These are phyloP conservation scores for Taenioides sp. DNA, from an alignment of 2,797 vertebrate genomes.

Conservation along the genomic window DNA sequence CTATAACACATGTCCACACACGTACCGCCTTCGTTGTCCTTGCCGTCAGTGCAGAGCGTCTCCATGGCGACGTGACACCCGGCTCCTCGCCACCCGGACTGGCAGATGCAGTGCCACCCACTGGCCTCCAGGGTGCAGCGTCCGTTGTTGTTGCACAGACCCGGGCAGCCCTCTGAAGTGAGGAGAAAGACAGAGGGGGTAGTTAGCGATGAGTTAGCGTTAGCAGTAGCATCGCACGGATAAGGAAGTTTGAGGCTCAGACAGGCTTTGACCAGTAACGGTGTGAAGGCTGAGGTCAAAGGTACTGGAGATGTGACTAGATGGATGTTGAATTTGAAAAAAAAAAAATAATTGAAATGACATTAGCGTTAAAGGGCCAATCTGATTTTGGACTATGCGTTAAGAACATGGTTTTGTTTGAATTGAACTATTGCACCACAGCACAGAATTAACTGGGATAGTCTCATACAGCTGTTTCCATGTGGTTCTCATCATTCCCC, in stretches of 20 bases:
- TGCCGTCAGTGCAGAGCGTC: slow-evolving; percentile 93
- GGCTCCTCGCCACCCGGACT: slow-evolving; percentile 93
- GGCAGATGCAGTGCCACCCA: slow-evolving; percentile 98
- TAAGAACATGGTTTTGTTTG: too few relatives aligned
- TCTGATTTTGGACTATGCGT: too few relatives aligned
- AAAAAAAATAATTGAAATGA: background rate
- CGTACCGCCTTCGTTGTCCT: slow-evolving; percentile 98
- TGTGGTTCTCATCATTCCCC: too few relatives aligned
- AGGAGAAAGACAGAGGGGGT: slow-evolving; percentile 33
- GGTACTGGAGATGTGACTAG: slow-evolving; percentile 37
- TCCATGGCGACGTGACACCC: slow-evolving; percentile 99
- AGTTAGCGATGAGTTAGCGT: slow-evolving; percentile 24
- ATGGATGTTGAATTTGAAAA: background rate
- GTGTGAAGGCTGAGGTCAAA: slow-evolving; percentile 36
- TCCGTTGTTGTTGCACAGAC: slow-evolving; percentile 97
- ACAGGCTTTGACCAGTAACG: slow-evolving; percentile 42
- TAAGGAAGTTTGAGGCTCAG: slow-evolving; percentile 16
- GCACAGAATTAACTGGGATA: too few relatives aligned
- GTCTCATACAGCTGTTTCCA: too few relatives aligned
- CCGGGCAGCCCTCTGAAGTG: slow-evolving; percentile 91
- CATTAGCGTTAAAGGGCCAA: too few relatives aligned
- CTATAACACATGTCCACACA: slow-evolving; percentile 2
- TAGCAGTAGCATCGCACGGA: too few relatives aligned
- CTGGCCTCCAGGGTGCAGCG: slow-evolving; percentile 96
- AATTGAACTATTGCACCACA: too few relatives aligned